Evolutionary conservation across 2,797 vertebrate genomes (phyloP), one percentile per base, ranked within the genome.

Genomic region (Rallus crepitans): DNA sequence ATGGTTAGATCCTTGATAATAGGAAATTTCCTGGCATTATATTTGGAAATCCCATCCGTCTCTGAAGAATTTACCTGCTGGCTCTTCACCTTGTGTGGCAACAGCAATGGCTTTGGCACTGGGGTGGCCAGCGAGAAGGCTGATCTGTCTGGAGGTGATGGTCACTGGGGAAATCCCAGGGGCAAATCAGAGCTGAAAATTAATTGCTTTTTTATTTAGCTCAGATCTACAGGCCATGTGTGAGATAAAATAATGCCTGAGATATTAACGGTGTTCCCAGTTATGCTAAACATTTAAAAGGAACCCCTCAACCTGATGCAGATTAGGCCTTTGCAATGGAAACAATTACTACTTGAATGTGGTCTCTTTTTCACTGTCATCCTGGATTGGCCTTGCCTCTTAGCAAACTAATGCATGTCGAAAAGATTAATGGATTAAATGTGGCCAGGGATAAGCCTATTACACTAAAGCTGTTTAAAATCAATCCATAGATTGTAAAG

Each of bases 371-470:
- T 88, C 93, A 94, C 89, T 96, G 96, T 95, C 96, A 90, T 70
- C 65, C 79, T 88, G 88, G 79, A 89, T 91, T 94, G 83, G 73
- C 64, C 81, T 90, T 93, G 78, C 81, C 81, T 94, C 78, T 92
- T 93, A 92, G 91, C 75, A 77, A 89, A 90, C 90, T 71, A 96
- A 94, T 82, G 88, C 77, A 90, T 92, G 93, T 93, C 40, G 2
- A 96, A 94, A 95, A 96, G 93, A 96, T 96, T 96, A 96, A 94
- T 96, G 91, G 95, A 96, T 96, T 96, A 97, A 96, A 96, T 83
- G 59, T 12, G 30, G 71, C 56, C 81, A 75, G 55, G 78, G 88
- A 76, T 96, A 96, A 97, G 92, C 94, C 90, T 95, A 92, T 97
- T 96, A 95, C 23, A 45, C 78, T 90, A 95, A 95, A 96, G 69